phyloP scores from a whole-genome alignment of 2,797 vertebrate species.

The Sebastes nivosus region DNA sequence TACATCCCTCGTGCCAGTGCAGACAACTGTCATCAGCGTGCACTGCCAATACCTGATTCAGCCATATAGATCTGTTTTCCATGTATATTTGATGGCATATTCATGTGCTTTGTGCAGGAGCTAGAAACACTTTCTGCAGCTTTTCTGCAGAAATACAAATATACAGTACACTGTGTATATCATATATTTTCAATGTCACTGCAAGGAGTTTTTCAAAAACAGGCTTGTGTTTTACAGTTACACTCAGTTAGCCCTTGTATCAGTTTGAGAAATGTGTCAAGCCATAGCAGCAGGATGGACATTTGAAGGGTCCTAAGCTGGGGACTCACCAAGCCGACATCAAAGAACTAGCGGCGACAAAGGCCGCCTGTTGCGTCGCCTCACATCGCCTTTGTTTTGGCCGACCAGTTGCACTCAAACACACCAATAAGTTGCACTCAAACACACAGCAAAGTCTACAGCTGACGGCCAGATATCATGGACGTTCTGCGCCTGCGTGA shows the following conservation, averaged over 20 bases:
- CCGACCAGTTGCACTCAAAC: too few relatives aligned
- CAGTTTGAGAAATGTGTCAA: neutral
- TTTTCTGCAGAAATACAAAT: neutral
- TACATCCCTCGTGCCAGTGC: conserved; percentile 25
- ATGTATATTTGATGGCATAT: conserved; percentile 27
- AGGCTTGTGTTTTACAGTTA: neutral
- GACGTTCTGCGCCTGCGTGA: too few relatives aligned
- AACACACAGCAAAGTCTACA: too few relatives aligned
- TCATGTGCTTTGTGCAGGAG: neutral
- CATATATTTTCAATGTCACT: neutral
- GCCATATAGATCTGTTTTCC: neutral
- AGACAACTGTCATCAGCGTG: conserved; percentile 38
- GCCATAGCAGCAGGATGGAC: neutral
- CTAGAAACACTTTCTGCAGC: neutral
- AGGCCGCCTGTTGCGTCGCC: too few relatives aligned
- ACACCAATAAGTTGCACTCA: too few relatives aligned
- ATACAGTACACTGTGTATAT: neutral
- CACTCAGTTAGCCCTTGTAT: neutral
- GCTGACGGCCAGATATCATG: too few relatives aligned
- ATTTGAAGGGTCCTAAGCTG: neutral
- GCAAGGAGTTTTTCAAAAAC: neutral
- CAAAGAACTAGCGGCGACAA: too few relatives aligned
- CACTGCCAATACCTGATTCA: conserved; percentile 39
- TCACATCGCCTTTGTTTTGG: too few relatives aligned
- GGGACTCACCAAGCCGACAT: too few relatives aligned